Conservation (phyloP, 2,888 invertebrate species). For the Scaptomyza reducta region DNA sequence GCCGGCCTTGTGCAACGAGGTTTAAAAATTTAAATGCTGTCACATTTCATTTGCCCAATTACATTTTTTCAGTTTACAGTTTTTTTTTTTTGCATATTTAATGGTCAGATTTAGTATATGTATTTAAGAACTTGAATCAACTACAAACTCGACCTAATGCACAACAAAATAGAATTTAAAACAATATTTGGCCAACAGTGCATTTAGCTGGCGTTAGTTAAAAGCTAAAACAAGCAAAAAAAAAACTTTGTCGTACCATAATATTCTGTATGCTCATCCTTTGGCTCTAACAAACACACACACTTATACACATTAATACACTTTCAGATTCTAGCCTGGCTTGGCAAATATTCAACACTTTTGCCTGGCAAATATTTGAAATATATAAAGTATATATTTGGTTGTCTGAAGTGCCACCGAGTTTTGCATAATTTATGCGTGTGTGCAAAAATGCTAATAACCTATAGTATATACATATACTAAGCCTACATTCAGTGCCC, state of each 20-base stretch:
- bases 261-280: constrained; percentile 14
- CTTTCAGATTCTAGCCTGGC: constrained; percentile 3
- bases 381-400: constrained; percentile 42
- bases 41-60: constrained; percentile 61
- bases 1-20: neutral
- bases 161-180: constrained; percentile 27
- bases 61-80: too few relatives aligned
- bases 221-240: constrained; percentile 15
- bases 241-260: constrained; percentile 32
- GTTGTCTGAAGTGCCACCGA: constrained; percentile 26
- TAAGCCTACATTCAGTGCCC: constrained; percentile 10
- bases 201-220: constrained; percentile 24
- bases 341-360: constrained; percentile 67
- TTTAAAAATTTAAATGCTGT: constrained; percentile 29
- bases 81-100: too few relatives aligned
- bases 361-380: constrained; percentile 69
- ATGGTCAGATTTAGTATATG: too few relatives aligned
- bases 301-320: neutral
- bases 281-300: neutral
- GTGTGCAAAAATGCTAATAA: constrained; percentile 67
- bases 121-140: constrained; percentile 12
- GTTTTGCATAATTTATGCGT: constrained; percentile 69
- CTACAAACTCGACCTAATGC: constrained; percentile 45
- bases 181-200: constrained; percentile 27
- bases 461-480: constrained; percentile 42